These are phyloP conservation scores for Nothoprocta perdicaria DNA, from an alignment of 2,113 vertebrate species.

Conservation along the genomic window DNA sequence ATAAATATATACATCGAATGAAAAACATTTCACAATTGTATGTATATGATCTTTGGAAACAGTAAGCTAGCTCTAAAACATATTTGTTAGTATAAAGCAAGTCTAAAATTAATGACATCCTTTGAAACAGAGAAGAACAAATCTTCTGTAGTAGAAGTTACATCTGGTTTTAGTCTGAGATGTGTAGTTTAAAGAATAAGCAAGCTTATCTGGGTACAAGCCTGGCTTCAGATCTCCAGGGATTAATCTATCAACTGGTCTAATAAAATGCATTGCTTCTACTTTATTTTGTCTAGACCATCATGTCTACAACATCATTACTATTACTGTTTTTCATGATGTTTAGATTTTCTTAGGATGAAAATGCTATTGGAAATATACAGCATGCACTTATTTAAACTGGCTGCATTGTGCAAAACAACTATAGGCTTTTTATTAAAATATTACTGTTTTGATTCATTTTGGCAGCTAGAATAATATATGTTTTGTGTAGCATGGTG, in stretches of 20 bases:
- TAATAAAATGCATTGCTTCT: conserved; percentile 30
- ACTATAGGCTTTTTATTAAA: background rate
- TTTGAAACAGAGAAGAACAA: background rate
- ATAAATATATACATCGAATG: background rate
- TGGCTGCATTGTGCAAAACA: background rate
- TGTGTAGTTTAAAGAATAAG: background rate
- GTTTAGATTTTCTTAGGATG: conserved; percentile 11
- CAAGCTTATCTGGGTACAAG: background rate
- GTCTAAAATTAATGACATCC: background rate
- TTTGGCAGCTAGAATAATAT: conserved; percentile 11
- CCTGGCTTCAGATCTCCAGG: background rate
- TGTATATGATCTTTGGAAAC: background rate
- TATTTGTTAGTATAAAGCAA: conserved; percentile 1
- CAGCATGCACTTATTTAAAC: conserved; percentile 2
- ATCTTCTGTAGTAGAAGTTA: background rate
- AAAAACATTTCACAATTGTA: background rate
- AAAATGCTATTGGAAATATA: background rate
- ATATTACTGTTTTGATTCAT: conserved; percentile 9
- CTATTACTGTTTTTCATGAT: conserved; percentile 4
- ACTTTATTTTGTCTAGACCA: background rate
- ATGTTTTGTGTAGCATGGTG: background rate
- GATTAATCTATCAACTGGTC: background rate
- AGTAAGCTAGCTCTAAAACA: background rate
- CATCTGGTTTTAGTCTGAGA: background rate
- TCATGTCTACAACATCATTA: background rate